Evolutionary conservation across 2,888 invertebrate genomes (phyloP).

Genomic region (Tricholauxania praeusta): DNA sequence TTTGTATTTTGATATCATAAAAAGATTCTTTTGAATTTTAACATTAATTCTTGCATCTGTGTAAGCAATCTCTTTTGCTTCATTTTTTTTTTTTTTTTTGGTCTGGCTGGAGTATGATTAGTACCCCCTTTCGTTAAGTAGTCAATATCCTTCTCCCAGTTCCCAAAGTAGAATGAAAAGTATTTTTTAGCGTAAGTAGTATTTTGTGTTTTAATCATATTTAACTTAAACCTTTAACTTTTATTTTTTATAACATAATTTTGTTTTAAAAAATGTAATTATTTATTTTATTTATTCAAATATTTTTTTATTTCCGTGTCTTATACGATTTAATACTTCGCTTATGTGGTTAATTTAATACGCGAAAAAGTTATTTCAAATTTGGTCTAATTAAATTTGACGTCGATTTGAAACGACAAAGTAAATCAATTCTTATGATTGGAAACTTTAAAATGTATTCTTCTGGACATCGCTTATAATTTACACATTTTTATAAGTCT

Average conservation of each 20-base stretch:
- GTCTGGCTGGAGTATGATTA: conserved; percentile 32
- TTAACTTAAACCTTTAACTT: background rate
- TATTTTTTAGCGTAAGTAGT: conserved; percentile 35
- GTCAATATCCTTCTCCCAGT: conserved; percentile 27
- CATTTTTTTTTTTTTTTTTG: conserved; percentile 8
- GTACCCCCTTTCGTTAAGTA: conserved; percentile 16
- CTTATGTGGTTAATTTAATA: too few relatives aligned
- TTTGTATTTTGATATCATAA: too few relatives aligned
- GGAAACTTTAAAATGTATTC: too few relatives aligned
- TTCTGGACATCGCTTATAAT: background rate
- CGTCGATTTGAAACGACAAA: too few relatives aligned
- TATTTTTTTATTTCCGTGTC: too few relatives aligned
- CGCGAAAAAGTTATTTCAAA: too few relatives aligned
- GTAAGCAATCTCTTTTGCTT: background rate
- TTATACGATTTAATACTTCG: too few relatives aligned
- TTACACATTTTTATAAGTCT: background rate
- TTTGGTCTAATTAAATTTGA: too few relatives aligned
- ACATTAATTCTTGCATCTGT: background rate
- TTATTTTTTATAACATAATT: background rate
- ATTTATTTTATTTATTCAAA: background rate
- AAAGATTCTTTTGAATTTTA: background rate
- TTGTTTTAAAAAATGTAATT: conserved; percentile 11
- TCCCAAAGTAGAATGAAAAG: conserved; percentile 34
- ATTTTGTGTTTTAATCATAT: conserved; percentile 30
- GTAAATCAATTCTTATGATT: too few relatives aligned